Percentiles rank a stretch among this genome's conserved stretches.
Conservation (phyloP, 2,888 invertebrate genomes). For the Seira musarum region DNA sequence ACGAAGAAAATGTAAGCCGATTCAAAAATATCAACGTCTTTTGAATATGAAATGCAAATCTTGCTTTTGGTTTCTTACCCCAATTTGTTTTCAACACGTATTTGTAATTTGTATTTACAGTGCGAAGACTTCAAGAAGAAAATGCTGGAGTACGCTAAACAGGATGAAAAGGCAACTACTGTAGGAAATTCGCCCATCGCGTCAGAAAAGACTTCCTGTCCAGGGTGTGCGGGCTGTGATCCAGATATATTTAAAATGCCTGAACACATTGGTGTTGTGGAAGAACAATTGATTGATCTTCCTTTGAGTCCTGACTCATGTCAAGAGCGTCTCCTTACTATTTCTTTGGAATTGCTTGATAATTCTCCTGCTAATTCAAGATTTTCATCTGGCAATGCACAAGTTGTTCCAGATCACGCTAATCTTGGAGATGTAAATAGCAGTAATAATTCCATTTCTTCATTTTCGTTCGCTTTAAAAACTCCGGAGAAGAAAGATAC, state of each 20-base stretch:
- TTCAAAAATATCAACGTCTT: too few relatives aligned
- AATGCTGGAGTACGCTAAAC: too few relatives aligned
- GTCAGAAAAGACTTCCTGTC: conserved; percentile 22
- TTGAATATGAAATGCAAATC: not conserved
- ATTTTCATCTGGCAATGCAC: too few relatives aligned
- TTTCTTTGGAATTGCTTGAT: not conserved
- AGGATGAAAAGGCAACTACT: too few relatives aligned
- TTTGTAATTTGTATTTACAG: conserved; percentile 21
- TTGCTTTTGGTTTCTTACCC: not conserved
- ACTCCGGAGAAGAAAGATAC: not conserved
- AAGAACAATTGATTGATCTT: conserved; percentile 16
- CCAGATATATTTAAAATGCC: conserved; percentile 58
- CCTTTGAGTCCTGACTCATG: conserved; percentile 23
- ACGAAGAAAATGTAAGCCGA: conserved; percentile 63
- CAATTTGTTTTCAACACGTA: not conserved
- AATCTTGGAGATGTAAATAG: not conserved
- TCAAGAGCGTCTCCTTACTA: not conserved
- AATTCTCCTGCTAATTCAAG: too few relatives aligned
- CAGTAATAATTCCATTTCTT: conserved; percentile 27
- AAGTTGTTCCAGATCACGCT: not conserved
- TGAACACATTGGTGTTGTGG: not conserved
- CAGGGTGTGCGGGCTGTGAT: conserved; percentile 62
- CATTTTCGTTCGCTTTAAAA: conserved; percentile 52
- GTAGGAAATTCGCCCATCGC: too few relatives aligned
- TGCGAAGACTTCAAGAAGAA: conserved; percentile 32